Conservation (phyloP, 1,140 invertebrate species). For the Cyclina sinensis region DNA sequence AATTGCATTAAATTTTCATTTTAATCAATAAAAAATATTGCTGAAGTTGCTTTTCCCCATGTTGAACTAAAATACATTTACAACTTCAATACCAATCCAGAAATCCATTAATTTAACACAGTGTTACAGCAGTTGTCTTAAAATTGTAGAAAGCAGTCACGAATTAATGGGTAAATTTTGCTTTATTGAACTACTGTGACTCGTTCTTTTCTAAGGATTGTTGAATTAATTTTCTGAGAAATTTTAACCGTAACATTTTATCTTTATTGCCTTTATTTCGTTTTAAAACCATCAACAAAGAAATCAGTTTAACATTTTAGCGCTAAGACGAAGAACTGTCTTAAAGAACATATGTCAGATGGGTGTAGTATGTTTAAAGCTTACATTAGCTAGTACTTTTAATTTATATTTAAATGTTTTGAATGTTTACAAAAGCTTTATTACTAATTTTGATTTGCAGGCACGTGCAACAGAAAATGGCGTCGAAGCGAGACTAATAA, state of each 20-base stretch:
- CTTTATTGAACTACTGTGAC: not conserved
- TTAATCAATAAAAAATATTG: slow-evolving; percentile 14
- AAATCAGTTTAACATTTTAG: too few relatives aligned
- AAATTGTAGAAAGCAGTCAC: slow-evolving; percentile 16
- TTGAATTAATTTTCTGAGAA: not conserved
- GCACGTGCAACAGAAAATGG: slow-evolving; percentile 62
- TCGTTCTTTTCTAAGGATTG: not conserved
- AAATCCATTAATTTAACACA: slow-evolving; percentile 17
- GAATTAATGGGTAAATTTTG: not conserved
- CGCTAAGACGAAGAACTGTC: too few relatives aligned
- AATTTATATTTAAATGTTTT: too few relatives aligned
- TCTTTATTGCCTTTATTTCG: not conserved
- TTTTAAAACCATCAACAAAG: too few relatives aligned
- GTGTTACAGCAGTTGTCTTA: slow-evolving; percentile 22
- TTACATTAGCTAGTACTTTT: too few relatives aligned
- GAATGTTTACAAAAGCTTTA: too few relatives aligned
- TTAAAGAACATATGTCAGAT: too few relatives aligned
- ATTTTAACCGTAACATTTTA: not conserved
- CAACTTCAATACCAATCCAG: not conserved
- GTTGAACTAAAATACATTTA: not conserved
- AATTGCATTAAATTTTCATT: not conserved
- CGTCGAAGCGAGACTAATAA: slow-evolving; percentile 50
- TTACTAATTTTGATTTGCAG: too few relatives aligned
- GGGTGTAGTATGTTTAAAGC: too few relatives aligned
- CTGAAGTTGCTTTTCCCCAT: not conserved